A percentile compares a stretch with the other conserved stretches of the same genome.
Conservation (phyloP, 2,888 invertebrate species). For the Nephrotoma guestfalica region DNA sequence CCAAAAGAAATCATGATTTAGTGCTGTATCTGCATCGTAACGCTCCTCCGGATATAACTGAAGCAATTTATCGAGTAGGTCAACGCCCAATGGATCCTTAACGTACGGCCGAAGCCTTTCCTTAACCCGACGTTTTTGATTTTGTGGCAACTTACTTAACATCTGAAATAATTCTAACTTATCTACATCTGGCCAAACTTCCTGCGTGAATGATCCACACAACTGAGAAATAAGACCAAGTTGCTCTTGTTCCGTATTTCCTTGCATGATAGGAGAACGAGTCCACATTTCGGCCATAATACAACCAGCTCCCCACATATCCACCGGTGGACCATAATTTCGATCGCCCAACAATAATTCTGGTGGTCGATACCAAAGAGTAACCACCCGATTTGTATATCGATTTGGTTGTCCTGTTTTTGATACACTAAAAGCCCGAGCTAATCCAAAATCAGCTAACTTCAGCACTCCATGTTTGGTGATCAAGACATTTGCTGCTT, state of each 20-base stretch:
- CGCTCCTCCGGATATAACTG: constrained; percentile 84
- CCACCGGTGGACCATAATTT: constrained; percentile 93
- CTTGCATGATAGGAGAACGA: constrained; percentile 84
- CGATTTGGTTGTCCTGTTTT: constrained; percentile 74
- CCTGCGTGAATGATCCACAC: constrained; percentile 86
- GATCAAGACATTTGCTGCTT: constrained; percentile 95
- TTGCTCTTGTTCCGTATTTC: constrained; percentile 93
- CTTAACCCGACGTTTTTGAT: constrained; percentile 73
- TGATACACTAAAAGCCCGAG: constrained; percentile 79
- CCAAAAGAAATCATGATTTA: constrained; percentile 99
- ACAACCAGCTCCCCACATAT: constrained; percentile 95
- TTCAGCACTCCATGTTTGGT: constrained; percentile 90
- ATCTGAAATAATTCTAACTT: constrained; percentile 65
- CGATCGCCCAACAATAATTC: constrained; percentile 61
- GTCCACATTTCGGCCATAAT: constrained; percentile 99
- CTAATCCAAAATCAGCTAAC: constrained; percentile 94
- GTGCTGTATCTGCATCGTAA: constrained; percentile 70
- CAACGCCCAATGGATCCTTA: constrained; percentile 82
- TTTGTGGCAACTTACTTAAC: constrained; percentile 66
- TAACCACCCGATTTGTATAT: constrained; percentile 97
- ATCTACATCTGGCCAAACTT: constrained; percentile 90
- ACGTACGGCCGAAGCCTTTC: constrained; percentile 79
- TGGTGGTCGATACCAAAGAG: constrained; percentile 78
- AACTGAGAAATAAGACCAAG: constrained; percentile 86
- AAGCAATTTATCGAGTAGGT: constrained; percentile 80